Base-by-base conservation (phyloP, 2,888 invertebrate species). In the Crioceris asparagi region DNA sequence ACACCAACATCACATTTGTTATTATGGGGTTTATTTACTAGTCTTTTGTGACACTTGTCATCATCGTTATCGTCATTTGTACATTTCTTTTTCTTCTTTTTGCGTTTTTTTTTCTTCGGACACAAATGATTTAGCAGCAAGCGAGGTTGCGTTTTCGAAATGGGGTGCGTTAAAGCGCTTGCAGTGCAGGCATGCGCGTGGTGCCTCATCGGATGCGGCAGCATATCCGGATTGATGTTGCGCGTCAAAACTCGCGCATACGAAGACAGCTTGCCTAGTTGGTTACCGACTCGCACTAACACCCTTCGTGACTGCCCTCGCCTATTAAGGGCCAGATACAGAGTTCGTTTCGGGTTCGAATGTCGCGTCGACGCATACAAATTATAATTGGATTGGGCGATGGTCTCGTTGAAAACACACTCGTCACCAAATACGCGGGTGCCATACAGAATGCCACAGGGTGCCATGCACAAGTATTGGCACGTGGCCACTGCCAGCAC, bases 321-420 rank as follows among this genome's bases (percentile, higher is more conserved):
- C 49, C 77, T 75, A 65, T 83, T 81, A 47, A 87, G 67, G 45
- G 84, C 87, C 64, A 87, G 69, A 68, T 81, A 87, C 49, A 76
- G 66, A 34, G 82, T 81, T 54, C 78, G 76, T 53, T 75, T 72
- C 46, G 66, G 69, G 65, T 80, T 75, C 43, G 79, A 79, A 68
- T 79, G 77, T 62, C 79, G 77, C 43, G 72, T 73, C 52, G 80
- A 80, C 55, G 84, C 81, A 68, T 87, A 88, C 40, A 83, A 83
- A 65, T 86, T 87, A 70, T 85, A 87, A 64, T 83, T 78, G 66
- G 85, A 80, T 64, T 79, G 77, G 65, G 82, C 85, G 66, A 86
- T 78, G 61, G 77, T 80, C 69, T 87, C 87, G 68, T 84, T 83
- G 74, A 87, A 86, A 62, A 85, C 75, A 70, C 87, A 88, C 54